phyloP scores from a whole-genome alignment of 2,797 vertebrate genomes.

The Botia almorhae region DNA sequence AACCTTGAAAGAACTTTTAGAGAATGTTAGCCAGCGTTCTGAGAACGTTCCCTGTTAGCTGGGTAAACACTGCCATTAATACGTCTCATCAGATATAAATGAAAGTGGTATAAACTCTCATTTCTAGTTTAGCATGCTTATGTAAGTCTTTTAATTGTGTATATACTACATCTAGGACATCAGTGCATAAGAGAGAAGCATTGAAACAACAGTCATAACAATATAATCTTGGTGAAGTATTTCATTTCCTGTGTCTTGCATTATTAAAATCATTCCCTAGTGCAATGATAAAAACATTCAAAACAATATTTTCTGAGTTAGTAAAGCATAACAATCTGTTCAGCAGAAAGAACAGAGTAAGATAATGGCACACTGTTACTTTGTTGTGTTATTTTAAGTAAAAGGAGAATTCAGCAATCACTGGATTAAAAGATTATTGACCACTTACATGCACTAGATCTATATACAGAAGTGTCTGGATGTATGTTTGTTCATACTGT shows the following conservation, averaged over 20 bases:
- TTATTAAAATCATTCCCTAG: constrained; percentile 47
- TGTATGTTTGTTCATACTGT: not conserved
- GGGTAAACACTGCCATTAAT: constrained; percentile 57
- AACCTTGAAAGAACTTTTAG: no score
- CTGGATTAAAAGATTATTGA: constrained; percentile 59
- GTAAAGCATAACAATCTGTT: not conserved
- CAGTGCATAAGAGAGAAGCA: constrained; percentile 54
- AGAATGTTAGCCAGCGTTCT: no score
- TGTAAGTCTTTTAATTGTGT: constrained; percentile 59
- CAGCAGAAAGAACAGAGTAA: not conserved
- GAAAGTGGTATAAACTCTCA: constrained; percentile 52
- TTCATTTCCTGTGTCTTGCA: constrained; percentile 1
- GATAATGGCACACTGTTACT: not conserved
- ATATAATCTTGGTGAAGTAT: constrained; percentile 34
- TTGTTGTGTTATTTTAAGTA: not conserved
- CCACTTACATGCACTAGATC: constrained; percentile 70
- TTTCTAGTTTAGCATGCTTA: constrained; percentile 72
- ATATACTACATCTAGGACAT: constrained; percentile 62
- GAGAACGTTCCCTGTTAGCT: no score
- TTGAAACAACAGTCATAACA: constrained; percentile 32
- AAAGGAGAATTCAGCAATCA: constrained; percentile 29
- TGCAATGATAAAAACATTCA: constrained; percentile 41
- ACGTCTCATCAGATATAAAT: constrained; percentile 50
- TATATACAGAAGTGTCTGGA: constrained; percentile 67
- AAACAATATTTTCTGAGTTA: constrained; percentile 5